Evolutionary conservation across 2,797 vertebrate species (phyloP).

Genomic region (Erithacus rubecula): DNA sequence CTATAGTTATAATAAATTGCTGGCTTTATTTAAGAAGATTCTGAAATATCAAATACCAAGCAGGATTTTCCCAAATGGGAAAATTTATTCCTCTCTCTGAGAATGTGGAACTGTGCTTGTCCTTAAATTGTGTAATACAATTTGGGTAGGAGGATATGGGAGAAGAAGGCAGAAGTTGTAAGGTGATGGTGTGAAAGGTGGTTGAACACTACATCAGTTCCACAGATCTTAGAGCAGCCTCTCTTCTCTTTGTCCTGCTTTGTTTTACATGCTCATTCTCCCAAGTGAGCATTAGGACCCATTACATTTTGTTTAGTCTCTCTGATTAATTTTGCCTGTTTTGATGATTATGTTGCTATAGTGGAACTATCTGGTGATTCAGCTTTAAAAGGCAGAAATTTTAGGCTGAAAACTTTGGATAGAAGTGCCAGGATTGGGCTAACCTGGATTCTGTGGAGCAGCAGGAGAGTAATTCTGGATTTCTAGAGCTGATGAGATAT

Average conservation of each 20-base stretch:
- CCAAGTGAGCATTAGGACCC: neutral
- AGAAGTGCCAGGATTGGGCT: neutral
- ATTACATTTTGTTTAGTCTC: neutral
- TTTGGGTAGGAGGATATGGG: neutral
- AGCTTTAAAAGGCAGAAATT: neutral
- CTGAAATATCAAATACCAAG: neutral
- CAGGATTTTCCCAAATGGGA: neutral
- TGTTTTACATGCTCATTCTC: neutral
- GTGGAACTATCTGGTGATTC: neutral
- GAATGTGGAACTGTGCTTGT: neutral
- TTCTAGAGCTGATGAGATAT: neutral
- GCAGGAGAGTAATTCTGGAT: neutral
- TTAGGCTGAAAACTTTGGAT: neutral
- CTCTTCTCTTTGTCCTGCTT: neutral
- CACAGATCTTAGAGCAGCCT: neutral
- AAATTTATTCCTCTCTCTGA: neutral
- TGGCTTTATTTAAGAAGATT: slow-evolving; percentile 6
- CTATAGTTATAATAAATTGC: neutral
- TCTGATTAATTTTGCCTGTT: neutral
- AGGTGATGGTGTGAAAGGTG: neutral
- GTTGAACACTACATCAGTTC: neutral
- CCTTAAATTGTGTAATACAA: neutral
- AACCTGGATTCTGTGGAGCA: accelerated
- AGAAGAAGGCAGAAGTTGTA: neutral
- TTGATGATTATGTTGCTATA: neutral